Conservation (phyloP, 64 coral and sea anemone genomes). For the Platygyra sinensis region DNA sequence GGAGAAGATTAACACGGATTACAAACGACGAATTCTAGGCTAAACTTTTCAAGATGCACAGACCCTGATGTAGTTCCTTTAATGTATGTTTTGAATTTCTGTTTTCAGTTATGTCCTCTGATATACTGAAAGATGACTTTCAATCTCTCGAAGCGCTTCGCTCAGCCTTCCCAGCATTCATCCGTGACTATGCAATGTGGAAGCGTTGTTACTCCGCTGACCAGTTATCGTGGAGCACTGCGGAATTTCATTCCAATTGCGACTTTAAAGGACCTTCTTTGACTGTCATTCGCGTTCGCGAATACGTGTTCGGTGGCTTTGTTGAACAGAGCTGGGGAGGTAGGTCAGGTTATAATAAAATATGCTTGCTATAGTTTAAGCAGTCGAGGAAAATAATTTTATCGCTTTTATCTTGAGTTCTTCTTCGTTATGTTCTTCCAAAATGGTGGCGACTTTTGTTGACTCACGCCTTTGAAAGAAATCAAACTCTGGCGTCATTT, state of each 20-base stretch:
- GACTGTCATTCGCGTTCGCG: constrained; percentile 48
- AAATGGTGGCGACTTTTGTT: no score
- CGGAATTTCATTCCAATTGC: constrained; percentile 67
- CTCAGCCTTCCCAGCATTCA: background rate
- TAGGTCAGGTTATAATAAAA: background rate
- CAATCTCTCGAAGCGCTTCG: constrained; percentile 5
- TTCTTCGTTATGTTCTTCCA: no score
- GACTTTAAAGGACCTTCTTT: constrained; percentile 76
- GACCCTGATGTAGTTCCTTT: background rate
- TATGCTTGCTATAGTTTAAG: background rate
- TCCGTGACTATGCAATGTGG: constrained; percentile 39
- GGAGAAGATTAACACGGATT: no score
- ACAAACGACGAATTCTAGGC: no score
- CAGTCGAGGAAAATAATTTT: no score
- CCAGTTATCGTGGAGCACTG: constrained; percentile 18
- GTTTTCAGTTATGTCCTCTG: constrained; percentile 36
- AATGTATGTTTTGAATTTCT: background rate
- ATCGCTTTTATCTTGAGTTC: no score
- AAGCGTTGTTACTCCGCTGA: constrained; percentile 57
- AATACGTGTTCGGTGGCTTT: constrained; percentile 74
- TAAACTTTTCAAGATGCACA: background rate
- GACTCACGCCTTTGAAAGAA: no score
- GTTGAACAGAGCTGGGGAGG: constrained; percentile 87
- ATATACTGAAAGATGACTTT: constrained; percentile 45
- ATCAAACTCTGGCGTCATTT: no score